Percentiles rank a stretch among this genome's conserved stretches.
phyloP scores from a whole-genome alignment of 1,140 invertebrate genomes.

The Triops cancriformis region DNA sequence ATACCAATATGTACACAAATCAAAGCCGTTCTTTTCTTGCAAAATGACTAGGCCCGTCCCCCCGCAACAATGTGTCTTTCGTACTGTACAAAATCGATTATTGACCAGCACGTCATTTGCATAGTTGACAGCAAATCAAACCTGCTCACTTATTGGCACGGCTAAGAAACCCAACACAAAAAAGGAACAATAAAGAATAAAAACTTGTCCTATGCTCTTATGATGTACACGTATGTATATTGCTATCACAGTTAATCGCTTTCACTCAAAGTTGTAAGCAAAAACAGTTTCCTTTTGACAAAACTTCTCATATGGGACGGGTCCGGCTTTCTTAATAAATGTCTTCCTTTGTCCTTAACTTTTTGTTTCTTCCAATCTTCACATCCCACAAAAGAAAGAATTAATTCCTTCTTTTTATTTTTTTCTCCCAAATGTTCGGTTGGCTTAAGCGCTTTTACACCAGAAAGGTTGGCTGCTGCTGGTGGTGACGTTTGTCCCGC shows the following conservation, averaged over 20 bases:
- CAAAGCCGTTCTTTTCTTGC: neutral
- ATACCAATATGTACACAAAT: constrained; percentile 6
- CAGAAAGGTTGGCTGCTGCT: neutral
- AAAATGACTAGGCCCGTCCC: constrained; percentile 3
- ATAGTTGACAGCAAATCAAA: neutral
- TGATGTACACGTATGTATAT: constrained; percentile 10
- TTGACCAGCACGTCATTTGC: neutral
- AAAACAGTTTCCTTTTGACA: neutral
- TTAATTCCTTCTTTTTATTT: too few species aligned
- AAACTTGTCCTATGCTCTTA: neutral
- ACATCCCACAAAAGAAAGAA: neutral
- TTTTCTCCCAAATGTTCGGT: neutral
- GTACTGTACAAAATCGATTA: neutral
- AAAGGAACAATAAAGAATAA: neutral
- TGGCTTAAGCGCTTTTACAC: neutral
- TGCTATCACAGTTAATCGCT: constrained; percentile 13
- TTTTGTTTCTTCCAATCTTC: neutral
- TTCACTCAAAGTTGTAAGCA: neutral
- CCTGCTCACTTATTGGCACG: neutral
- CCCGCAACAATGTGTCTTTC: neutral
- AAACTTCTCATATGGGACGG: neutral
- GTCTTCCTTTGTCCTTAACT: neutral
- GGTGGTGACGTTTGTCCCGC: neutral
- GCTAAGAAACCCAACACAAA: neutral
- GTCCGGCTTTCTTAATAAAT: neutral